Evolutionary conservation across 2,888 invertebrate species (phyloP), one percentile per base, ranked within the genome.

Genomic region (Agonopterix subpropinquella): DNA sequence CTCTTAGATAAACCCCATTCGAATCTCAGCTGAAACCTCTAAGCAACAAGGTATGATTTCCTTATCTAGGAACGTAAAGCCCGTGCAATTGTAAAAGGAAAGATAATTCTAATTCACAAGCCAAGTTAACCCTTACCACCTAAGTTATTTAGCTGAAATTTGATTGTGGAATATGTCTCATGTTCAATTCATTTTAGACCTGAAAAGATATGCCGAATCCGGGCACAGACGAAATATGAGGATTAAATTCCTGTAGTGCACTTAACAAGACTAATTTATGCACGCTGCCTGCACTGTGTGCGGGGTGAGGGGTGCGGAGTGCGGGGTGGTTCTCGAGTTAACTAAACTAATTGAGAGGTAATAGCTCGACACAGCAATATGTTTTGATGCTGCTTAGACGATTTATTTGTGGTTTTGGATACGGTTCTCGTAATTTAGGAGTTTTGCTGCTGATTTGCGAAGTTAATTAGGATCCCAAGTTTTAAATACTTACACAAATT

Each of bases 211-310:
- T 81, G 77, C 81, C 79, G 77, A 83, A 79, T 77, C 73, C 67
- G 69, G 62, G 69, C 65, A 78, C 80, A 85, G 83, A 80, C 84
- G 86, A 87, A 87, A 87, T 87, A 88, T 87, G 85, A 82, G 86
- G 84, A 87, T 87, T 86, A 86, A 86, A 88, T 85, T 88, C 85
- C 82, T 79, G 83, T 77, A 82, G 77, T 83, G 84, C 84, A 84
- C 80, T 87, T 86, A 87, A 87, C 84, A 77, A 85, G 85, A 78
- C 84, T 83, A 87, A 87, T 87, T 86, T 87, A 85, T 84, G 80
- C 79, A 68, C 56, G 72, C 70, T 73, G 77, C 77, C 59, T 72
- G 75, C 70, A 73, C 55, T 65, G 60, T 56, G 67, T 28, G 28
- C 28, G 28, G 28, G 28, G 28, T 50, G 28, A 28, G 7, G 28